These are phyloP conservation scores for Procambarus virginalis DNA, from an alignment of 1,140 invertebrate species.

Conservation along the genomic window DNA sequence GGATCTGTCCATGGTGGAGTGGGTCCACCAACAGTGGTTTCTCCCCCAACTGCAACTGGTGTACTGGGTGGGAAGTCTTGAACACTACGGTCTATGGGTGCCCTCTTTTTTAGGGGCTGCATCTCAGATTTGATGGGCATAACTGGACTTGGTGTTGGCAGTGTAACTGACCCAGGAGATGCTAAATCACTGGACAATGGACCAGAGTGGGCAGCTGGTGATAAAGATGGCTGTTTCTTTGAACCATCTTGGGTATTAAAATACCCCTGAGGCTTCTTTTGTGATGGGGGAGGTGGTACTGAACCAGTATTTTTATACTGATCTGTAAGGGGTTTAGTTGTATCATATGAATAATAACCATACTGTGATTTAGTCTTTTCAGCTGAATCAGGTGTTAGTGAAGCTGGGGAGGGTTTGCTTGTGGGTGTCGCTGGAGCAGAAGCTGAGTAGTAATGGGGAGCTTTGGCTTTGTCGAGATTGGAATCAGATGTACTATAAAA, in stretches of 20 bases:
- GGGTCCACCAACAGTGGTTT: conserved; percentile 11
- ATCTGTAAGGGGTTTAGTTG: conserved; percentile 72
- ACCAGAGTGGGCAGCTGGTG: conserved; percentile 44
- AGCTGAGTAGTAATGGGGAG: conserved; percentile 68
- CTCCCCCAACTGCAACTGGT: conserved; percentile 1
- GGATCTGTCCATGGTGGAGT: conserved; percentile 78
- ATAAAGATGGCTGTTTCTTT: conserved; percentile 51
- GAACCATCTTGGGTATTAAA: conserved; percentile 52
- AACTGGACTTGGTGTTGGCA: conserved; percentile 47
- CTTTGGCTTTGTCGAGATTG: conserved; percentile 68
- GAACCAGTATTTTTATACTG: conserved; percentile 71
- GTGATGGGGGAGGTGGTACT: conserved; percentile 41
- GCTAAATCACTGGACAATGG: conserved; percentile 48
- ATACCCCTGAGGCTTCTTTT: conserved; percentile 59
- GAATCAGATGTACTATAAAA: conserved; percentile 65
- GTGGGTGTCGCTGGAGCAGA: conserved; percentile 69
- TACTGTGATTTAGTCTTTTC: conserved; percentile 68
- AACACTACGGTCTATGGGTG: conserved; percentile 42
- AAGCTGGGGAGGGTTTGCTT: conserved; percentile 68
- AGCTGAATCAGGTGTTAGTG: conserved; percentile 36
- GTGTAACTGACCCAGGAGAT: conserved; percentile 46
- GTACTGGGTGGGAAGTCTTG: conserved; percentile 39
- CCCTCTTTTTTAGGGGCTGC: conserved; percentile 62
- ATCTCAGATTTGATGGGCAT: conserved; percentile 47
- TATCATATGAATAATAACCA: conserved; percentile 71